Evolutionary conservation across 53 echinoderm and acorn worm species (phyloP).

Genomic region (Paracentrotus lividus): DNA sequence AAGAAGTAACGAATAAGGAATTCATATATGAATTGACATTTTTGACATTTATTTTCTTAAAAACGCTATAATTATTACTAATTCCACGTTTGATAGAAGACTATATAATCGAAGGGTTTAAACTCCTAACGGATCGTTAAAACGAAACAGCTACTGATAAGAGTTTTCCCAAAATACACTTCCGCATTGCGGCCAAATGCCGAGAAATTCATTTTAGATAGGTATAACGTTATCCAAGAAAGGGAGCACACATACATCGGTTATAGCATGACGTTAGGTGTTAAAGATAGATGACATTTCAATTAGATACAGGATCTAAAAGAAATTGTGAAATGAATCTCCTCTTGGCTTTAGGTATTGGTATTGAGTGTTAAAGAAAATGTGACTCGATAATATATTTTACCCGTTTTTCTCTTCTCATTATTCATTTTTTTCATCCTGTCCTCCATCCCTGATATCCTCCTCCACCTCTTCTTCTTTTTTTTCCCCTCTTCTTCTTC

Average conservation of each 20-base stretch:
- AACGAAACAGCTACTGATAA: neutral
- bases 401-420: too few species aligned
- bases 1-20: neutral
- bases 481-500: too few species aligned
- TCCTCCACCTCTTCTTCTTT: too few species aligned
- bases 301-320: neutral
- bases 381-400: too few species aligned
- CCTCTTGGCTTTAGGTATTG: neutral
- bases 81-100: neutral
- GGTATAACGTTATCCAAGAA: neutral
- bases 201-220: neutral
- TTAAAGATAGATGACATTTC: conserved; percentile 3
- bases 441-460: too few species aligned
- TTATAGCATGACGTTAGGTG: neutral
- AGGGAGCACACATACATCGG: neutral
- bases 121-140: neutral
- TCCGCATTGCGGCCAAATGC: neutral
- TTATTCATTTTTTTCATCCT: too few species aligned
- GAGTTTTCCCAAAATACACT: neutral
- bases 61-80: neutral
- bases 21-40: neutral
- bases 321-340: neutral
- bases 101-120: neutral
- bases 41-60: neutral
- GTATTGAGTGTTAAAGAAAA: too few species aligned